A percentile compares a stretch with the other conserved stretches of the same genome.
These are phyloP conservation scores for Druon quercuslanigerum DNA, from an alignment of 1,140 invertebrate species.

Conservation along the genomic window DNA sequence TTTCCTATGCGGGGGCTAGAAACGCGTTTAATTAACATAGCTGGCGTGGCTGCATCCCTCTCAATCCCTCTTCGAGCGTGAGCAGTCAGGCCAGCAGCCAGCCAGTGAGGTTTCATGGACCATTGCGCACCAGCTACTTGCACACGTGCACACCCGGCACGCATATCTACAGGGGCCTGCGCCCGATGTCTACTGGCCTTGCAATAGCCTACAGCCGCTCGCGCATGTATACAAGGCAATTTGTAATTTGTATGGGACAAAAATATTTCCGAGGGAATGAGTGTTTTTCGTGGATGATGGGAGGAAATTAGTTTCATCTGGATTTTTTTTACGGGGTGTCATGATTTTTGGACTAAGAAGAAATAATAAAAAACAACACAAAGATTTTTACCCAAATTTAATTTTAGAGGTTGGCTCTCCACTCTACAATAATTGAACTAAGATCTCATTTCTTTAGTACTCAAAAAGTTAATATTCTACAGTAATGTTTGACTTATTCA, in stretches of 20 bases:
- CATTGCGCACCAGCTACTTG: constrained; percentile 47
- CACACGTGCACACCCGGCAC: constrained; percentile 31
- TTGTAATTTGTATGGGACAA: neutral
- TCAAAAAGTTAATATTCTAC: too few species aligned
- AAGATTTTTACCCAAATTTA: too few species aligned
- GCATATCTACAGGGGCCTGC: constrained; percentile 10
- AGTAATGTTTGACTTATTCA: too few species aligned
- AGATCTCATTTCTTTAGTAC: too few species aligned
- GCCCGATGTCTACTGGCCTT: neutral
- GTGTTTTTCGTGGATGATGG: neutral
- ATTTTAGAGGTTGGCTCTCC: too few species aligned
- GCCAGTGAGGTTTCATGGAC: constrained; percentile 58
- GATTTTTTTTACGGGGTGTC: too few species aligned
- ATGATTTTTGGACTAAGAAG: too few species aligned
- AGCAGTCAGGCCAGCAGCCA: constrained; percentile 16
- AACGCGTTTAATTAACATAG: constrained; percentile 68
- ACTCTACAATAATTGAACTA: too few species aligned
- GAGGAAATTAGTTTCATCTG: neutral
- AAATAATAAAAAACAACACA: too few species aligned
- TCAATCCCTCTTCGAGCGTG: constrained; percentile 43
- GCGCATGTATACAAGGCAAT: neutral
- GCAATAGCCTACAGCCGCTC: neutral
- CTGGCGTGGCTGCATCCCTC: constrained; percentile 54
- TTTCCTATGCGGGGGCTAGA: constrained; percentile 50
- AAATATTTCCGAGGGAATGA: neutral